Base-by-base conservation (phyloP, 2,113 vertebrate genomes). In the Syngnathus scovelli region DNA sequence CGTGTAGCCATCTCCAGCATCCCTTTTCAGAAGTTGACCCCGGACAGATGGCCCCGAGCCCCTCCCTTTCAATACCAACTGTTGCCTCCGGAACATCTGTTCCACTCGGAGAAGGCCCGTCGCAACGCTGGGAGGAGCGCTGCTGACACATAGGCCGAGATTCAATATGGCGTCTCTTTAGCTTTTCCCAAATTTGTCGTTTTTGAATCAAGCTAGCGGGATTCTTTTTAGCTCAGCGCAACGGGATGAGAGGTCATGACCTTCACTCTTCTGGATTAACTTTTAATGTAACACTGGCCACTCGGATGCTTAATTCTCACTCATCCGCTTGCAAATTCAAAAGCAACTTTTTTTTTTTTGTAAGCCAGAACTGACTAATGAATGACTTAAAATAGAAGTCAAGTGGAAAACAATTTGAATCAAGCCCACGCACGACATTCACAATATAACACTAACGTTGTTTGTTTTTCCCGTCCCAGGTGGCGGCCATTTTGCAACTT, bases 51-150 rank as follows among this genome's bases (percentile, higher is more conserved):
- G 92, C 82, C 81, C 79, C 71, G 84, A 91, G 87, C 87, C 84
- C 88, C 87, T 86, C 92, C 90, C 84, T 69, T 85, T 81, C 81
- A 85, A 79, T 90, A 88, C 90, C 90, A 92, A 92, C 91, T 92
- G 92, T 93, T 93, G 92, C 90, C 90, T 80, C 82, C 86, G 77
- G 87, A 90, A 90, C 92, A 93, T 93, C 92, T 93, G 92, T 91
- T 87, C 86, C 89, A 81, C 61, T 55, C 66, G 39, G 60, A 61
- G 64, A 69, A 67, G 71, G 65, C 78, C 75, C 75, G 41, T 76
- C 69, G 65, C 78, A 79, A 71, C 61, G 68, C 76, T 54, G 48
- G 44, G 46, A 77, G 69, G 36, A 66, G 58, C 55, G 39, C 61
- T 71, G 36, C 56, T 54, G 46, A 12, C 19, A 7, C 27, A 2